Evolutionary conservation across 1,140 invertebrate species (phyloP).

Genomic region (Drosophila orosa): DNA sequence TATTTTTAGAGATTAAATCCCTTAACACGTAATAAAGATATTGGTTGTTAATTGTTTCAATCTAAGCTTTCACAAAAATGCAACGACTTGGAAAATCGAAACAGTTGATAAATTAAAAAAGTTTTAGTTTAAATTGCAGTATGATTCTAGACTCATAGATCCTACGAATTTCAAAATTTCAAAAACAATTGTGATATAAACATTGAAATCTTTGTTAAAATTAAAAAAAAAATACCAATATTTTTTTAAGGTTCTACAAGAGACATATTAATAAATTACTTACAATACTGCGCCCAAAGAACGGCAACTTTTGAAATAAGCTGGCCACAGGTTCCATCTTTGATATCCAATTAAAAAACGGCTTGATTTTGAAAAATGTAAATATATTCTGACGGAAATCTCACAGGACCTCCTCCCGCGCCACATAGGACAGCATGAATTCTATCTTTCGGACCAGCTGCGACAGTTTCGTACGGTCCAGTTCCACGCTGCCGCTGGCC

Average conservation of each 20-base stretch:
- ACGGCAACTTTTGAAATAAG: neutral
- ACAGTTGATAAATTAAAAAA: neutral
- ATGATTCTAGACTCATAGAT: neutral
- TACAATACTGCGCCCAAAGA: neutral
- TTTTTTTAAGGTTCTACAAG: too few relatives aligned
- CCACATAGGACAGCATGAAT: slow-evolving; percentile 88
- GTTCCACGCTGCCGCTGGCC: slow-evolving; percentile 84
- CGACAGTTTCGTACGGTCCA: slow-evolving; percentile 85
- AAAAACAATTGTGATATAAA: too few relatives aligned
- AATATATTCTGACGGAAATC: slow-evolving; percentile 29
- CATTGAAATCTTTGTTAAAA: neutral
- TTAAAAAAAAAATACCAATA: too few relatives aligned
- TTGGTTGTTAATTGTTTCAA: neutral
- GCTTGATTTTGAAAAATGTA: slow-evolving; percentile 13
- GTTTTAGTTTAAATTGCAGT: neutral
- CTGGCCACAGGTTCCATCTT: slow-evolving; percentile 7
- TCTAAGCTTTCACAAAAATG: too few relatives aligned
- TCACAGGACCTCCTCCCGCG: slow-evolving; percentile 72
- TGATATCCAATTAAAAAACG: neutral
- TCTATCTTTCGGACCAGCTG: slow-evolving; percentile 88
- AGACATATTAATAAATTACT: neutral
- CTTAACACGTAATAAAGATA: neutral
- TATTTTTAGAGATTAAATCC: too few relatives aligned
- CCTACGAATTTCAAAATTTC: neutral
- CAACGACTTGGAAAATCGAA: too few relatives aligned